Conservation (phyloP, 2,888 invertebrate genomes). For the Hypolimnas misippus region DNA sequence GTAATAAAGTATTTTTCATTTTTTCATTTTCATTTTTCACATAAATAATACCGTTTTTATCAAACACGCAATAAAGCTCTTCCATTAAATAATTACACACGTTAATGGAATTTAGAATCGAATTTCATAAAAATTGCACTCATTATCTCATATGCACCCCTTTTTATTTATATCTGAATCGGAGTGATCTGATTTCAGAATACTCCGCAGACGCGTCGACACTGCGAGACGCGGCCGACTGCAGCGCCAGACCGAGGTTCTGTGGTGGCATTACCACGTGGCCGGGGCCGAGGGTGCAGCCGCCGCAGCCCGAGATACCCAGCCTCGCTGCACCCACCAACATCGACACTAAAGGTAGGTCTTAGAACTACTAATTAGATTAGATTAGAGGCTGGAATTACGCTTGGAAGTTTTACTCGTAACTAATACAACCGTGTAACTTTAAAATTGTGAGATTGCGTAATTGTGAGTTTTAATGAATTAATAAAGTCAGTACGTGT, state of each 20-base stretch:
- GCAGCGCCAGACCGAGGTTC: constrained; percentile 82
- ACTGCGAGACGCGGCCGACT: constrained; percentile 78
- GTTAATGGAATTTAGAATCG: too few relatives aligned
- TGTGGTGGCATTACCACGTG: constrained; percentile 82
- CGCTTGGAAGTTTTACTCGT: too few relatives aligned
- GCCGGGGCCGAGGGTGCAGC: constrained; percentile 82
- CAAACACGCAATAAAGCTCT: too few relatives aligned
- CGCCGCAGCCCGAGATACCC: constrained; percentile 75
- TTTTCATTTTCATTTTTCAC: too few relatives aligned
- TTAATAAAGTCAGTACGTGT: too few relatives aligned
- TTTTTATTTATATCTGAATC: constrained; percentile 21
- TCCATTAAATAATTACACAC: too few relatives aligned
- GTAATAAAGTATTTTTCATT: too few relatives aligned
- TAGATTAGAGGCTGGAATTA: not conserved
- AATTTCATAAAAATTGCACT: too few relatives aligned
- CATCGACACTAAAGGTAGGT: constrained; percentile 80
- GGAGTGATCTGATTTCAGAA: constrained; percentile 56
- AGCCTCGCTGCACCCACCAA: constrained; percentile 70
- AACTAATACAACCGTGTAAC: too few relatives aligned
- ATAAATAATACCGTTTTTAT: too few relatives aligned
- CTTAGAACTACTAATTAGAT: not conserved
- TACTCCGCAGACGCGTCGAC: constrained; percentile 79
- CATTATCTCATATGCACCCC: not conserved
- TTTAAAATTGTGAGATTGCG: too few relatives aligned
- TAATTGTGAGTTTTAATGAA: too few relatives aligned